phyloP scores from a whole-genome alignment of 2,888 invertebrate genomes.

The Homarus gammarus region DNA sequence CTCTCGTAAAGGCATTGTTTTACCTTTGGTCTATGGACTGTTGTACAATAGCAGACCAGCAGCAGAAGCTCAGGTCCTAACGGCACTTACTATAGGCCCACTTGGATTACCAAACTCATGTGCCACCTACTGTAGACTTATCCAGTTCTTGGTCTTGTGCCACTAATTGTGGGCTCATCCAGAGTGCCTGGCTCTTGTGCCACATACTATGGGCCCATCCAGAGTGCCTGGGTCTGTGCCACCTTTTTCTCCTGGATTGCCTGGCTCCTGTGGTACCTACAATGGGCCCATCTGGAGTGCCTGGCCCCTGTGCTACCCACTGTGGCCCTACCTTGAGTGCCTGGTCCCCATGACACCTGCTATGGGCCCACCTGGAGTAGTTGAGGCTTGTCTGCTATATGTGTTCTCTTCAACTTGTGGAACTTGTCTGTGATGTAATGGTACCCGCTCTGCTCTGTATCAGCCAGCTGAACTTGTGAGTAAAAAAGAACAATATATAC shows the following conservation, averaged over 20 bases:
- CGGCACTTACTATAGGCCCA: background rate
- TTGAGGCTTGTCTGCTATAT: constrained; percentile 5
- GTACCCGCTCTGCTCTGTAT: constrained; percentile 46
- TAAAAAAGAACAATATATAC: constrained; percentile 20
- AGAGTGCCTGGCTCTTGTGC: background rate
- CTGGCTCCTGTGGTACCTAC: background rate
- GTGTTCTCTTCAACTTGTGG: constrained; percentile 23
- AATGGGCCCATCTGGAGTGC: background rate
- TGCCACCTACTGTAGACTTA: background rate
- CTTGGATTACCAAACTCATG: background rate
- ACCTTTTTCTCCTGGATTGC: no score
- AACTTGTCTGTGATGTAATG: constrained; percentile 53
- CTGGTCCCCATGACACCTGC: background rate
- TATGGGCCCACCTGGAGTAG: background rate
- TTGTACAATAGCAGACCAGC: background rate
- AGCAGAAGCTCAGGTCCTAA: background rate
- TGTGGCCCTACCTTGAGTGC: background rate
- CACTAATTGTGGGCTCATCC: background rate
- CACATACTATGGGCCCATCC: no score
- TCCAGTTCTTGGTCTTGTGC: no score
- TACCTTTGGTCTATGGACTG: background rate
- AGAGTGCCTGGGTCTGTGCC: no score
- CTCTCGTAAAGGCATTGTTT: background rate
- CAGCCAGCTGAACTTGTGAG: constrained; percentile 45
- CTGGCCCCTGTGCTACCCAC: no score